These are phyloP conservation scores for Microcebus murinus DNA, from an alignment of 2,113 vertebrate species.

Conservation along the genomic window DNA sequence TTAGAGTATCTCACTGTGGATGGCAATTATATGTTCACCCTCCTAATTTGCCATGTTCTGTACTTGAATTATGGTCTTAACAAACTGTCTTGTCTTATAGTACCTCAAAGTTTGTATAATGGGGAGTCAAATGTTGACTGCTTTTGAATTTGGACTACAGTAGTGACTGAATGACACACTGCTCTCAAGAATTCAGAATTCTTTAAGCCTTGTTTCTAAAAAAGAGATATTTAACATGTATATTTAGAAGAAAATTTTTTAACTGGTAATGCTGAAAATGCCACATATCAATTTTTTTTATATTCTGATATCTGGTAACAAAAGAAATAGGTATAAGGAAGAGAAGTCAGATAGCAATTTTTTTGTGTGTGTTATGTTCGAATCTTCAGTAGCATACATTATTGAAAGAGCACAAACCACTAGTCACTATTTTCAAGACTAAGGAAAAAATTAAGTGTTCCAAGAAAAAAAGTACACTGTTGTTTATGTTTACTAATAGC, in stretches of 20 bases:
- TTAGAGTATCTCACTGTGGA: background rate
- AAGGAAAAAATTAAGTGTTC: background rate
- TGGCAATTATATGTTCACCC: background rate
- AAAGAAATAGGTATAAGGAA: background rate
- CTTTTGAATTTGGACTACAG: background rate
- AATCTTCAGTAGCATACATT: background rate
- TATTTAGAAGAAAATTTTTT: background rate
- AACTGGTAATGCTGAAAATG: background rate
- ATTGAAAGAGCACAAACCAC: background rate
- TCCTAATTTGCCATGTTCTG: background rate
- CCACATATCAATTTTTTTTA: background rate
- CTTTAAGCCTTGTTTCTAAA: background rate
- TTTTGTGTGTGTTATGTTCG: background rate
- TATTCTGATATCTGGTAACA: background rate
- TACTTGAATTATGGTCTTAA: background rate
- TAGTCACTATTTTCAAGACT: background rate
- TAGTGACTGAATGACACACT: background rate
- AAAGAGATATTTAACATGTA: background rate
- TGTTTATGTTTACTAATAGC: background rate
- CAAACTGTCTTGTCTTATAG: background rate
- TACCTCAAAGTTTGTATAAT: background rate
- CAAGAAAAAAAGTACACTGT: background rate
- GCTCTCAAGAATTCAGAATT: background rate
- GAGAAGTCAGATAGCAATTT: background rate
- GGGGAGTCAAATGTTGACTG: background rate